Base-by-base conservation (phyloP, 2,888 invertebrate species). In the Sinotaia quadrata region DNA sequence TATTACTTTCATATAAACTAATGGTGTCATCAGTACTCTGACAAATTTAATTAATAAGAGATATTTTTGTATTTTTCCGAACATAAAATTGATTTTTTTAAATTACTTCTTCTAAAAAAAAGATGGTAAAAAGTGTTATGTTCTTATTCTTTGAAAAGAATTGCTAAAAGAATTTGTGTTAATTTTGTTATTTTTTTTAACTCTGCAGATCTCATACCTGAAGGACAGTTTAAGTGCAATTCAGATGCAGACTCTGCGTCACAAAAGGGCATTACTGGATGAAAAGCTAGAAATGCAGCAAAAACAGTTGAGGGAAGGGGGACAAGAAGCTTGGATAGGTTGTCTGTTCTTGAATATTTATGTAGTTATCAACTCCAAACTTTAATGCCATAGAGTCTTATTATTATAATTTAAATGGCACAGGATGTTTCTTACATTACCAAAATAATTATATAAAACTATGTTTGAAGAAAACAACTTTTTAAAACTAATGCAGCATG, bases 221-320 rank as follows among this genome's bases (percentile, higher is more conserved):
- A 79, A 81, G 65, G 84, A 81, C 68, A 82, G 82, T 71, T 70
- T 87, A 56, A 84, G 77, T 51, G 68, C 75, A 21, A 73, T 80
- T 10, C 85, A 86, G 74, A 72, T 79, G 54, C 75, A 81, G 56
- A 75, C 82, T 7, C 75, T 86, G 60, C 75, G 69, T 47, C 78
- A 81, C 61, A 86, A 85, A 72, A 84, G 87, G 73, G 72, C 79
- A 27, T 74, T 84, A 33, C 69, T 86, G 34, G 79, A 81, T 34
- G 81, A 85, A 67, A 84, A 81, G 68, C 78, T 84, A 15, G 84
- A 83, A n/a, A 77, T 82, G 44, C 81, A 82, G 56, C 78, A 79
- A 37, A 78, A 77, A 15, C 72, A 74, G 21, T 71, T 87, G 24
- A 77, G 79, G 37, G 72, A 80, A 62, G 85, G 84, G 29, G 86